Evolutionary conservation across 30 jellyfish, hydroid and myxozoan species (phyloP).

Genomic region (Morbakka virulenta): DNA sequence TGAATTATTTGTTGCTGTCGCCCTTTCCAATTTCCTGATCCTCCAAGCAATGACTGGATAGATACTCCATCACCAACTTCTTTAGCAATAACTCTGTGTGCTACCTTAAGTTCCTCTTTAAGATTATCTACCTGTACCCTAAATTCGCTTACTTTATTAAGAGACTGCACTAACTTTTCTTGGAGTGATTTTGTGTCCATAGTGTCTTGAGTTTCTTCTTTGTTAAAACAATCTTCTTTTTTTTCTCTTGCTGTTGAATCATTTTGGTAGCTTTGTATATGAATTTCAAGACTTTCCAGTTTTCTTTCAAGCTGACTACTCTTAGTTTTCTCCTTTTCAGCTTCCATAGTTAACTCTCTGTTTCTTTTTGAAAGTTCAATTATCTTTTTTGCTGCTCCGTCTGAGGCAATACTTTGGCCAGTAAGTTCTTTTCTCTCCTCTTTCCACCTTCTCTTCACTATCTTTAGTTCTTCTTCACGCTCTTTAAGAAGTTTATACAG

Average conservation of each 20-base stretch:
- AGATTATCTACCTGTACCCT: constrained; percentile 74
- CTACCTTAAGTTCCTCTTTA: constrained; percentile 79
- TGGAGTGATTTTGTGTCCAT: constrained; percentile 11
- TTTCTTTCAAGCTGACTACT: constrained; percentile 49
- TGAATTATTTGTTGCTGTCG: constrained; percentile 88
- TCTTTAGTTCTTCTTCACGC: constrained; percentile 82
- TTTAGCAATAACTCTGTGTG: constrained; percentile 86
- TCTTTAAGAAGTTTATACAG: constrained; percentile 81
- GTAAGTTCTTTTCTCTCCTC: constrained; percentile 80
- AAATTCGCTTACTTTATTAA: constrained; percentile 48
- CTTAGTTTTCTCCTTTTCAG: constrained; percentile 74
- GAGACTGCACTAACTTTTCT: constrained; percentile 54
- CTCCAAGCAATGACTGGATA: constrained; percentile 64
- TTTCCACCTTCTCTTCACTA: constrained; percentile 83
- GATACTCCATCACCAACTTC: constrained; percentile 91
- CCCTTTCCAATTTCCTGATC: constrained; percentile 82
- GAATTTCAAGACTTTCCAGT: constrained; percentile 44
- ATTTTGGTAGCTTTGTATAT: background rate
- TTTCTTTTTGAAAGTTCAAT: constrained; percentile 78
- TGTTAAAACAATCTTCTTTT: background rate
- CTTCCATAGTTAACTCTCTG: constrained; percentile 85
- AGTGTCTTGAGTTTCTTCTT: background rate
- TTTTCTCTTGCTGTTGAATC: constrained; percentile 1
- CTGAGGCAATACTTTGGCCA: constrained; percentile 84
- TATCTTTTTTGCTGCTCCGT: constrained; percentile 89